Evolutionary conservation across 2,888 invertebrate species (phyloP), one percentile per base, ranked within the genome.

Genomic region (Endotricha flammealis): DNA sequence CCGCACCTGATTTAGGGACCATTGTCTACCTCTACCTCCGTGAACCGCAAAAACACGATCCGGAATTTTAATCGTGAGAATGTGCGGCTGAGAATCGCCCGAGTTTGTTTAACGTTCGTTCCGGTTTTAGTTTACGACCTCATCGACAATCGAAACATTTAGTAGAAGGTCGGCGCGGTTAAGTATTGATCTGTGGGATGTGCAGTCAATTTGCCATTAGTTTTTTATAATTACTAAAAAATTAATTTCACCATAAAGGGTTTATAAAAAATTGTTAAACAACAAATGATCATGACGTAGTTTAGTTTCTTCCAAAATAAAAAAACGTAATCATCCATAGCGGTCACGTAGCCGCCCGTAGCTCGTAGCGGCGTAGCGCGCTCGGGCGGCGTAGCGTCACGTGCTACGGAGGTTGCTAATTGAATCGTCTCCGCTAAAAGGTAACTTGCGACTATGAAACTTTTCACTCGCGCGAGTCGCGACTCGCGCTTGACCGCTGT

Each of bases 21-120:
- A 43, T 44, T 44, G 44, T 44, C 39, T 39, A 32, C 40, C 36
- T 35, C 36, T 29, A 10, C 36, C 41, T 44, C n/a, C 39, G 39
- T 52, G 48, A 57, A 59, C 54, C 43, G 51, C 71, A 69, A 77
- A 78, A 80, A 77, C 70, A 77, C 72, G 72, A 68, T 63, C 59
- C 53, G 58, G 74, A 74, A 79, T 79, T 77, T 75, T 71, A 79
- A 79, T 72, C 69, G 74, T 76, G 77, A 69, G 76, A 76, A 69
- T 50, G 56, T 50, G 39, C 66, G 57, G 57, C 47, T 66, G 69
- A 37, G 33, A 42, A 34, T 42, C 39, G 43, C 43, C 39, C 31
- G 39, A 61, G 78, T 82, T 81, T 82, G 76, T 79, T 81, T 81
- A 80, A 80, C 20, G 73, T 77, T 64, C 65, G 64, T 70, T 65